Conservation (phyloP, 2,888 invertebrate genomes). For the Lepas anatifera region DNA sequence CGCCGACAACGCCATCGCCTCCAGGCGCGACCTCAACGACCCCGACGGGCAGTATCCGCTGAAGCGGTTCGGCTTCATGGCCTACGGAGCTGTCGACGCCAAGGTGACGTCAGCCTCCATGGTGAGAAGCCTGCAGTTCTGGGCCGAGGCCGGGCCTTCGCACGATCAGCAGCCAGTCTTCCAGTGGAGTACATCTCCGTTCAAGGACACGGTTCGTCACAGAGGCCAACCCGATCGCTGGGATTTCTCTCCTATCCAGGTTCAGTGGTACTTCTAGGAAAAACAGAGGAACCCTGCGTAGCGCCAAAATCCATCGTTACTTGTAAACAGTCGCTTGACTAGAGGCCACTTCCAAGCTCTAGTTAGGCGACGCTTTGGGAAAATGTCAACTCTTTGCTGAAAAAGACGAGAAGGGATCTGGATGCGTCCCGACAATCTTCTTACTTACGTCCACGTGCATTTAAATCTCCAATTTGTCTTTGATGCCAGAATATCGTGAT, state of each 20-base stretch:
- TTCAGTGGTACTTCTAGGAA: neutral
- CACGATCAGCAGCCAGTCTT: neutral
- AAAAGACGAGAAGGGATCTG: no score
- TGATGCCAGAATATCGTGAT: no score
- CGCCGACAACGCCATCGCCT: neutral
- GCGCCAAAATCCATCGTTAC: no score
- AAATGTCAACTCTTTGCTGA: no score
- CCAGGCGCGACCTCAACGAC: conserved; percentile 9
- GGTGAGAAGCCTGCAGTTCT: neutral
- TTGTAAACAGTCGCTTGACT: no score
- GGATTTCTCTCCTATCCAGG: neutral
- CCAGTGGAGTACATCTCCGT: neutral
- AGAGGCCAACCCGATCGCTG: neutral
- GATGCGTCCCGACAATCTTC: no score
- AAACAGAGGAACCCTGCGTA: no score
- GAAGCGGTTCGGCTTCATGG: neutral
- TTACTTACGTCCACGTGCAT: no score
- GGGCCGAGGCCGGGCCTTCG: neutral
- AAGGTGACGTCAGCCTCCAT: neutral
- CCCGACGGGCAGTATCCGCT: neutral
- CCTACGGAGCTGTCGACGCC: conserved; percentile 1
- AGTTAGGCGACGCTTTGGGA: no score
- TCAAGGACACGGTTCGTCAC: neutral
- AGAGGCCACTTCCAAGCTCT: no score
- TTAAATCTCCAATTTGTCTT: no score